Conservation (phyloP, 2,888 invertebrate genomes). For the Caenorhabditis becei region DNA sequence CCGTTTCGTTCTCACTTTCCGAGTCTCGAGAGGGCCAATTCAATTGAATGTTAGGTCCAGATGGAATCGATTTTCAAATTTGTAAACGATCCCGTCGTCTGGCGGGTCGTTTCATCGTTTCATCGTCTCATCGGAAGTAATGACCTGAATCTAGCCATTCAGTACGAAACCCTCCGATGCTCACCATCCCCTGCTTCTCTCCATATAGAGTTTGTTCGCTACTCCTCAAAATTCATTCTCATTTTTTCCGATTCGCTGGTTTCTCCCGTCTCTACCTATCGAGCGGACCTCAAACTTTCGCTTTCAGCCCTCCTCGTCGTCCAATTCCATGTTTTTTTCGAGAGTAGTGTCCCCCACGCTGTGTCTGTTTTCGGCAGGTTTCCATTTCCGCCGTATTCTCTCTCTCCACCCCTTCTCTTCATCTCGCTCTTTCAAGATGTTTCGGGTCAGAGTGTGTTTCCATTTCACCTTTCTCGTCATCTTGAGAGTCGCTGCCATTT, state of each 20-base stretch:
- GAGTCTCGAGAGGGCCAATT: not conserved
- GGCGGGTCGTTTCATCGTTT: not conserved
- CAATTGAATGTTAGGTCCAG: constrained; percentile 16
- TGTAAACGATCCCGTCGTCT: constrained; percentile 20
- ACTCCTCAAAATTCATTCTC: constrained; percentile 5
- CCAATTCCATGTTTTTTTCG: constrained; percentile 43
- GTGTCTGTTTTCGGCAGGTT: constrained; percentile 47
- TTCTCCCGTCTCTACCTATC: constrained; percentile 9
- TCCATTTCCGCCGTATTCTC: constrained; percentile 35
- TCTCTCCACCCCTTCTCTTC: constrained; percentile 1
- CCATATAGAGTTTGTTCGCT: not conserved
- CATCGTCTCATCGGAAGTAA: not conserved
- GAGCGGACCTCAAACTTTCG: constrained; percentile 43
- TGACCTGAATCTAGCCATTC: no score
- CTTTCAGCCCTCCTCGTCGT: constrained; percentile 24
- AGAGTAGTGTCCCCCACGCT: constrained; percentile 3
- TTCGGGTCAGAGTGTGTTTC: constrained; percentile 5
- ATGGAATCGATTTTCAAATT: constrained; percentile 39
- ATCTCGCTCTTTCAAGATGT: constrained; percentile 6
- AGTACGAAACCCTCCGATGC: not conserved
- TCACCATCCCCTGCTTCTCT: not conserved
- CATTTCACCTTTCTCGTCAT: not conserved
- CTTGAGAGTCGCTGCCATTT: not conserved
- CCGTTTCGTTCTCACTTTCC: not conserved
- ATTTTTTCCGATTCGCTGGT: constrained; percentile 37